A percentile compares a stretch with the other conserved stretches of the same genome.
These are phyloP conservation scores for Sebastes melanostomus DNA, from an alignment of 2,797 vertebrate species.

Conservation along the genomic window DNA sequence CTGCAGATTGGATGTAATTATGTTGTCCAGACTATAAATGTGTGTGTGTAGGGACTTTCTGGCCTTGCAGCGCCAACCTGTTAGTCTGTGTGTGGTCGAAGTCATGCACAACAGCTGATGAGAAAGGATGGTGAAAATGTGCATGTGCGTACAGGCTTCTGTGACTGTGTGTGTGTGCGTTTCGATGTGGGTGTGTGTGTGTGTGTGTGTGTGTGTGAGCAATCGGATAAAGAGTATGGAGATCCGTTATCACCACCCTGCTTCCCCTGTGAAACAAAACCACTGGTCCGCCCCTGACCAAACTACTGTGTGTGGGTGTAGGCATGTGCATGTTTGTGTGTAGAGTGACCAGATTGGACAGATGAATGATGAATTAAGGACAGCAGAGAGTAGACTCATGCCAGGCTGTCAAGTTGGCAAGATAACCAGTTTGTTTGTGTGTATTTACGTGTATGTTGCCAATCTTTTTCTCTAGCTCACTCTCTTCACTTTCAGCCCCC, in stretches of 20 bases:
- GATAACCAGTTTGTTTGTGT: slow-evolving; percentile 50
- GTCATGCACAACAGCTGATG: slow-evolving; percentile 60
- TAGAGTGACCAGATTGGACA: slow-evolving; percentile 41
- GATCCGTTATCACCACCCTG: slow-evolving; percentile 54
- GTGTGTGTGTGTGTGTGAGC: slow-evolving; percentile 18
- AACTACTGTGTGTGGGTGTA: slow-evolving; percentile 23
- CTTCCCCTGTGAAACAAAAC: slow-evolving; percentile 68
- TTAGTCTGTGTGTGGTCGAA: slow-evolving; percentile 65
- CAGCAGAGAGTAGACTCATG: slow-evolving; percentile 39
- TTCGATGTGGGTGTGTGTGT: not conserved
- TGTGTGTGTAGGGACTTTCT: slow-evolving; percentile 33
- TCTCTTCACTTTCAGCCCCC: slow-evolving; percentile 53
- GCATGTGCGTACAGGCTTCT: slow-evolving; percentile 38
- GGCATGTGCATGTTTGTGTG: slow-evolving; percentile 4
- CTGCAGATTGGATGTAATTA: slow-evolving; percentile 45
- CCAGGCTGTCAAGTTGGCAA: slow-evolving; percentile 49
- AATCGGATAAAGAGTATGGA: slow-evolving; percentile 65
- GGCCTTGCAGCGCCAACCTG: slow-evolving; percentile 41
- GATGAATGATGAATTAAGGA: slow-evolving; percentile 61
- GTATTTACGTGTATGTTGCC: slow-evolving; percentile 45
- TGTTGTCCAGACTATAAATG: slow-evolving; percentile 17
- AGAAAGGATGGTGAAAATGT: slow-evolving; percentile 35
- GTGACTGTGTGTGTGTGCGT: not conserved
- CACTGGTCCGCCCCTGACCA: slow-evolving; percentile 53
- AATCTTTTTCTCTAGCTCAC: slow-evolving; percentile 45